Conservation (phyloP, 2,797 vertebrate species). For the Lithobates sylvaticus region DNA sequence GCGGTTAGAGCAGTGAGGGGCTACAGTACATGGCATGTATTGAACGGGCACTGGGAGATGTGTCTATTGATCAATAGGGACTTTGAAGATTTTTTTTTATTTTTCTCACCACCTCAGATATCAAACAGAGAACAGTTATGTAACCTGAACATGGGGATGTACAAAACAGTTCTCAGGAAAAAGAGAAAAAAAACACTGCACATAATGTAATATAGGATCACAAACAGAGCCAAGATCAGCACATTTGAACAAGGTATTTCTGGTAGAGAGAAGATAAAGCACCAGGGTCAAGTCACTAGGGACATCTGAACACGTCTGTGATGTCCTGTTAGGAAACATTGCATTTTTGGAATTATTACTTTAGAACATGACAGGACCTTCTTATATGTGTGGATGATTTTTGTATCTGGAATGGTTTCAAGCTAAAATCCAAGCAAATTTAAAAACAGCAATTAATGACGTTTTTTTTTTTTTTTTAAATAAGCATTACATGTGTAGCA, state of each 20-base stretch:
- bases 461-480: too few species aligned
- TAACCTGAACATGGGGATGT: not conserved
- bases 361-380: too few species aligned
- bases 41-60: not conserved
- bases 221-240: not conserved
- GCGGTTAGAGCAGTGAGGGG: too few species aligned
- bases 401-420: too few species aligned
- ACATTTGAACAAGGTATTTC: not conserved
- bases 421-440: not conserved
- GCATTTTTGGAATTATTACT: too few species aligned
- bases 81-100: slow-evolving; percentile 1
- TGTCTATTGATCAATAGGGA: not conserved
- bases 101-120: slow-evolving; percentile 8
- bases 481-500: too few species aligned
- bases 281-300: not conserved
- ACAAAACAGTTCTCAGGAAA: not conserved
- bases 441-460: not conserved
- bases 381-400: too few species aligned
- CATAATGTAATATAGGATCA: not conserved
- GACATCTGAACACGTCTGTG: not conserved
- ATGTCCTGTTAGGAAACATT: not conserved
- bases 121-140: slow-evolving; percentile 26
- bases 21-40: slow-evolving; percentile 3
- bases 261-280: not conserved
- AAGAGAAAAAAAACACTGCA: not conserved